Evolutionary conservation across 2,113 vertebrate genomes (phyloP).

Genomic region (Pituophis catenifer): DNA sequence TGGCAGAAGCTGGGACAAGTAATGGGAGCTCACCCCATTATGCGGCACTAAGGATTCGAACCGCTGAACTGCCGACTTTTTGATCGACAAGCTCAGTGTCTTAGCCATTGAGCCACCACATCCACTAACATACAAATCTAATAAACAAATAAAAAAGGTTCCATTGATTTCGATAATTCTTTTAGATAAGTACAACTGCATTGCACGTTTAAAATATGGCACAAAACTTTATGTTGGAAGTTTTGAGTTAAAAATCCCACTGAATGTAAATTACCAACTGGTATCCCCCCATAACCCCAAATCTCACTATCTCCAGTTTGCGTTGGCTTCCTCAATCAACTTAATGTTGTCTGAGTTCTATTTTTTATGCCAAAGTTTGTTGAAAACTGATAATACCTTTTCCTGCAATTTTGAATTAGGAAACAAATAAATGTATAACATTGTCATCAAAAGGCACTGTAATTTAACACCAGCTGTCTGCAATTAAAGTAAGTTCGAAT

Average conservation of each 20-base stretch:
- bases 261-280: neutral
- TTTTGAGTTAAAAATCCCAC: neutral
- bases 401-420: neutral
- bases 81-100: no score
- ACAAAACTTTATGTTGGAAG: neutral
- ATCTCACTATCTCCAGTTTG: neutral
- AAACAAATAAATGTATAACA: neutral
- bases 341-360: neutral
- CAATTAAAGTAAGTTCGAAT: no score
- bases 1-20: no score
- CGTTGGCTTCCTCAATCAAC: neutral
- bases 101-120: no score
- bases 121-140: neutral
- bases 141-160: neutral
- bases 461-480: no score
- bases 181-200: neutral
- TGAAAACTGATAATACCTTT: neutral
- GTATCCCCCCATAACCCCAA: neutral
- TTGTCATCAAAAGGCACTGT: neutral
- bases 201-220: neutral
- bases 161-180: neutral
- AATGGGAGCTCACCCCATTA: no score
- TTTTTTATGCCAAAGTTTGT: neutral
- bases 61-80: no score
- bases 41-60: no score